Evolutionary conservation across 2,797 vertebrate genomes (phyloP).

Genomic region (Melanotaenia maccullochi): DNA sequence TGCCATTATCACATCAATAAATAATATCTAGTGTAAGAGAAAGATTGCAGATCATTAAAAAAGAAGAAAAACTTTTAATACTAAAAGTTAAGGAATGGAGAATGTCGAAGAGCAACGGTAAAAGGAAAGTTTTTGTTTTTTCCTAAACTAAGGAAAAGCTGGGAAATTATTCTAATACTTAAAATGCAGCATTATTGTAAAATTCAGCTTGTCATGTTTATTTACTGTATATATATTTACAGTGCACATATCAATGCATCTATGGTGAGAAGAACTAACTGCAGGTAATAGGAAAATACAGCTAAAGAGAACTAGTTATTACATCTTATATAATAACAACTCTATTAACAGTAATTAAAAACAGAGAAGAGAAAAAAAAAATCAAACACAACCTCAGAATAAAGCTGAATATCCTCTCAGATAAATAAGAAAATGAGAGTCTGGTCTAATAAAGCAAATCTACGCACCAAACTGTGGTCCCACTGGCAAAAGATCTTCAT

Average conservation of each 20-base stretch:
- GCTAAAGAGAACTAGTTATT: background rate
- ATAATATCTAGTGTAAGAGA: background rate
- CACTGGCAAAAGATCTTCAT: constrained; percentile 89
- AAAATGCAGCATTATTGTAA: background rate
- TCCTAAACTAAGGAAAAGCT: background rate
- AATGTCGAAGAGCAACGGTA: background rate
- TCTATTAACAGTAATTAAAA: background rate
- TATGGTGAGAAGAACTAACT: background rate
- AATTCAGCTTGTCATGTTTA: background rate
- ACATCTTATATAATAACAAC: too few species aligned
- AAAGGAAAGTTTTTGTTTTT: background rate
- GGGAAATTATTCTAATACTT: background rate
- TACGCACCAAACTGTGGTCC: constrained; percentile 86
- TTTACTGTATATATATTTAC: too few species aligned
- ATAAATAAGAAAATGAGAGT: background rate
- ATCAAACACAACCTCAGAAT: background rate
- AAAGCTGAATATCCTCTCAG: background rate
- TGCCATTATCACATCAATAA: background rate
- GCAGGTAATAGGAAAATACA: background rate
- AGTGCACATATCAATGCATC: background rate
- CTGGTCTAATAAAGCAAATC: background rate
- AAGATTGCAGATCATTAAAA: too few species aligned
- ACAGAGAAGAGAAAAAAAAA: background rate
- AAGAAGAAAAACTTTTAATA: background rate
- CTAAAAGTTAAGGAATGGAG: background rate